Evolutionary conservation across 2,797 vertebrate species (phyloP).

Genomic region (Ptychobarbus kaznakovi): DNA sequence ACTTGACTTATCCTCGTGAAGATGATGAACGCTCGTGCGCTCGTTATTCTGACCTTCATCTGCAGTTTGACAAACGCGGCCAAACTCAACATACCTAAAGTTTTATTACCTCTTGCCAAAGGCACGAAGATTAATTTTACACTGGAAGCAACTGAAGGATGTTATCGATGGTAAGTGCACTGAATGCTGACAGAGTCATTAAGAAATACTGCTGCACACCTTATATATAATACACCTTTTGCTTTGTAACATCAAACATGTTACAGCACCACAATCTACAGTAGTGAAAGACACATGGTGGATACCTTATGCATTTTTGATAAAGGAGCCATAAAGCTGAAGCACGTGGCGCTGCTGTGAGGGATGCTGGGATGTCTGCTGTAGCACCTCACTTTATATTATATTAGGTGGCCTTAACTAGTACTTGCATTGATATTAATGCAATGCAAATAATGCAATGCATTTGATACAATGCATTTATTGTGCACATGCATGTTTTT

Average conservation of each 20-base stretch:
- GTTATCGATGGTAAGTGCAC: conserved; percentile 94
- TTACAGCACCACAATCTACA: not conserved
- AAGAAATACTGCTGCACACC: not conserved
- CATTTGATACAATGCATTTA: too few species aligned
- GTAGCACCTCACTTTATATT: too few species aligned
- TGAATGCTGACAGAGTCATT: too few species aligned
- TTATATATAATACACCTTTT: too few species aligned
- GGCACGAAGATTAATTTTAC: conserved; percentile 91
- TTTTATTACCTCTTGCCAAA: conserved; percentile 90
- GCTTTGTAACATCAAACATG: not conserved
- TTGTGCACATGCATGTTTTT: too few species aligned
- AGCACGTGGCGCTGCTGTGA: not conserved
- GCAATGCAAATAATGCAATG: too few species aligned
- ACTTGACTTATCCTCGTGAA: not conserved
- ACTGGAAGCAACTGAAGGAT: conserved; percentile 91
- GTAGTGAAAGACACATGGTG: not conserved
- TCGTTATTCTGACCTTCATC: conserved; percentile 38
- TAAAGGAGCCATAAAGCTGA: not conserved
- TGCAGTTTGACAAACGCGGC: conserved; percentile 60
- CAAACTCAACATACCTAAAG: conserved; percentile 92
- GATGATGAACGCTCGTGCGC: conserved; percentile 41
- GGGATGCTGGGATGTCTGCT: not conserved
- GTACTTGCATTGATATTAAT: too few species aligned
- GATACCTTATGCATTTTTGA: not conserved
- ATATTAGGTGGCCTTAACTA: too few species aligned